Percentiles rank a stretch among this genome's conserved stretches.
Evolutionary conservation across 2,888 invertebrate genomes (phyloP).

Genomic region (Aspidiotus destructor): DNA sequence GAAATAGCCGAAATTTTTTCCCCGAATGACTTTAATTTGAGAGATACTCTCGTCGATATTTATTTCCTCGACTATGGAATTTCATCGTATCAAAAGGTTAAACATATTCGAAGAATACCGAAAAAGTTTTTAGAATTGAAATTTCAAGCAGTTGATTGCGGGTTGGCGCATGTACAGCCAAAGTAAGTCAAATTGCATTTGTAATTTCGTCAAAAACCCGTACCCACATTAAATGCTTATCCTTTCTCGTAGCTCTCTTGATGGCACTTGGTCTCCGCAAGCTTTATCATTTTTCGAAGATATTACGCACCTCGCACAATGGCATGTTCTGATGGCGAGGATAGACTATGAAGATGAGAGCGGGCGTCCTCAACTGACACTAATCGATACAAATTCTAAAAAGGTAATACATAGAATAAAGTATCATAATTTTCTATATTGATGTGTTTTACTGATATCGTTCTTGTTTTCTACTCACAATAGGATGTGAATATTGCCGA

Average conservation of each 20-base stretch:
- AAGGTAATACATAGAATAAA: conserved; percentile 1
- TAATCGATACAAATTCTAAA: conserved; percentile 16
- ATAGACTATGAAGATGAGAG: conserved; percentile 8
- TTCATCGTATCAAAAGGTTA: conserved; percentile 4
- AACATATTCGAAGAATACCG: conserved; percentile 13
- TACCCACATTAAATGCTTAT: no score
- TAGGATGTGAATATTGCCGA: conserved; percentile 18
- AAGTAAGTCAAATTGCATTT: neutral
- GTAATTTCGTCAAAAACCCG: neutral
- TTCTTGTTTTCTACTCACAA: neutral
- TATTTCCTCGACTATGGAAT: conserved; percentile 20
- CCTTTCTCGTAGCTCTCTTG: neutral
- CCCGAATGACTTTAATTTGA: neutral
- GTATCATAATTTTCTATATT: neutral
- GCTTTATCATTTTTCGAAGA: conserved; percentile 12
- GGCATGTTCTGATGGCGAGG: conserved; percentile 14
- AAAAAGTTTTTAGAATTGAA: conserved; percentile 13
- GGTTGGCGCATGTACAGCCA: conserved; percentile 7
- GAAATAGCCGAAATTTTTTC: neutral
- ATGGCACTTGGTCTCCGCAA: conserved; percentile 1
- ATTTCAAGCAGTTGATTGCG: conserved; percentile 27
- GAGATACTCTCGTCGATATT: conserved; percentile 1
- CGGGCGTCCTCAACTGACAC: conserved; percentile 9
- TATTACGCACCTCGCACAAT: neutral
- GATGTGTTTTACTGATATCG: neutral